Percentiles rank a stretch among this genome's conserved stretches.
Evolutionary conservation across 2,888 invertebrate genomes (phyloP).

Genomic region (Taenaris catops): DNA sequence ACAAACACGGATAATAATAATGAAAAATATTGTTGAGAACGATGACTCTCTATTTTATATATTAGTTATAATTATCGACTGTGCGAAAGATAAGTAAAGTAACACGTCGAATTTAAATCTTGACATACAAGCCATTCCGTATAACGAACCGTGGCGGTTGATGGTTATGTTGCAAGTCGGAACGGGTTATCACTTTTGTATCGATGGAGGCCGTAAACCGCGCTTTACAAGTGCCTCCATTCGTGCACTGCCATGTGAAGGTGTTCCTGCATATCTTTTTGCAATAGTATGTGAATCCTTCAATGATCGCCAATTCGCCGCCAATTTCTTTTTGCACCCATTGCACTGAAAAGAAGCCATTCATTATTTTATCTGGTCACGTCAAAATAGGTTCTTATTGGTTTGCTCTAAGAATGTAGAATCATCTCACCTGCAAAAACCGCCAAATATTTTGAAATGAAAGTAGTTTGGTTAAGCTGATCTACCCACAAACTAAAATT

Average conservation of each 20-base stretch:
- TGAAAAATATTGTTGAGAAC: too few species aligned
- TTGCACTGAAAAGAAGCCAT: conserved; percentile 25
- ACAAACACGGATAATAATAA: too few species aligned
- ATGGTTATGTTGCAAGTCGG: conserved; percentile 65
- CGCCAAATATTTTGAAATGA: too few species aligned
- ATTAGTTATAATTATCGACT: too few species aligned
- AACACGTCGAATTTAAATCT: conserved; percentile 23
- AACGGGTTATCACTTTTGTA: conserved; percentile 38
- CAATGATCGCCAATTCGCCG: conserved; percentile 25
- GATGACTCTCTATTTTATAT: too few species aligned
- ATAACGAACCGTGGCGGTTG: conserved; percentile 34
- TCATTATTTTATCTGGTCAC: too few species aligned
- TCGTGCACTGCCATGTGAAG: conserved; percentile 25
- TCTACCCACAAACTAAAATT: too few species aligned
- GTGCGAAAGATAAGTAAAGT: too few species aligned
- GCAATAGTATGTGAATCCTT: conserved; percentile 30
- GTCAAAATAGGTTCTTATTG: too few species aligned
- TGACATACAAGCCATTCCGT: conserved; percentile 30
- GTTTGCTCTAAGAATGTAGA: too few species aligned
- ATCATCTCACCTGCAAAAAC: too few species aligned
- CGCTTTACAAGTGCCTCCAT: conserved; percentile 29
- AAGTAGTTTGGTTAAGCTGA: too few species aligned
- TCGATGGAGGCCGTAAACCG: conserved; percentile 18
- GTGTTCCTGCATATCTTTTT: conserved; percentile 17
- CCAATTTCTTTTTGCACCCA: conserved; percentile 25